These are phyloP conservation scores for Acronicta aceris DNA, from an alignment of 2,888 invertebrate species.

Conservation along the genomic window DNA sequence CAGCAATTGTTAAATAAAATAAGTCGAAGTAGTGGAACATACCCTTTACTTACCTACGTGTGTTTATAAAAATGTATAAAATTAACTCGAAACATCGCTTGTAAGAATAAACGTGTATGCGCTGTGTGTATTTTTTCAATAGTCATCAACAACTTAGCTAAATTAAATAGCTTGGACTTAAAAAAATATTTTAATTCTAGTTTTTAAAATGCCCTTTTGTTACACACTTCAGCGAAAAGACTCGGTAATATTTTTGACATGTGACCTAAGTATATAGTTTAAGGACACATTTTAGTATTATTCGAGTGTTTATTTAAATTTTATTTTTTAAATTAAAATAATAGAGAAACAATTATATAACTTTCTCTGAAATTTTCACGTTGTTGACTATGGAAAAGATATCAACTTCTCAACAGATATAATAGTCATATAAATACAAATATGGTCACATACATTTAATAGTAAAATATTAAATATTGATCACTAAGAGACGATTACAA, in stretches of 20 bases:
- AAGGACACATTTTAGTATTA: too few species aligned
- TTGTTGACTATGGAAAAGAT: constrained; percentile 37
- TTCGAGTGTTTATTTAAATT: too few species aligned
- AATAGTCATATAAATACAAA: constrained; percentile 40
- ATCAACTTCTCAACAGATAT: constrained; percentile 44
- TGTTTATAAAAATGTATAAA: constrained; percentile 40
- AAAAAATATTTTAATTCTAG: too few species aligned
- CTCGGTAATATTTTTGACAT: too few species aligned
- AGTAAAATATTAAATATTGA: constrained; percentile 62
- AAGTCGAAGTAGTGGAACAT: constrained; percentile 20
- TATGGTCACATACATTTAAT: constrained; percentile 52
- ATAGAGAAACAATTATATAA: too few species aligned
- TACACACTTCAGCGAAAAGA: too few species aligned
- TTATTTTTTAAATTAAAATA: too few species aligned
- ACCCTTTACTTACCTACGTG: constrained; percentile 8
- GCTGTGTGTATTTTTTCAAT: constrained; percentile 17
- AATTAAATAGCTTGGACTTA: too few species aligned
- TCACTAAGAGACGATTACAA: constrained; percentile 62
- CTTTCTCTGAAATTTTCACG: not conserved
- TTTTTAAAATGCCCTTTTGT: too few species aligned
- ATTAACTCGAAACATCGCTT: constrained; percentile 28
- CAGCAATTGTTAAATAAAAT: constrained; percentile 8
- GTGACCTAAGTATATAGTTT: too few species aligned
- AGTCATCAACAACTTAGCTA: constrained; percentile 21
- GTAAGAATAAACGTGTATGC: constrained; percentile 22